Conservation (phyloP, 2,113 vertebrate species). For the Condylura cristata region DNA sequence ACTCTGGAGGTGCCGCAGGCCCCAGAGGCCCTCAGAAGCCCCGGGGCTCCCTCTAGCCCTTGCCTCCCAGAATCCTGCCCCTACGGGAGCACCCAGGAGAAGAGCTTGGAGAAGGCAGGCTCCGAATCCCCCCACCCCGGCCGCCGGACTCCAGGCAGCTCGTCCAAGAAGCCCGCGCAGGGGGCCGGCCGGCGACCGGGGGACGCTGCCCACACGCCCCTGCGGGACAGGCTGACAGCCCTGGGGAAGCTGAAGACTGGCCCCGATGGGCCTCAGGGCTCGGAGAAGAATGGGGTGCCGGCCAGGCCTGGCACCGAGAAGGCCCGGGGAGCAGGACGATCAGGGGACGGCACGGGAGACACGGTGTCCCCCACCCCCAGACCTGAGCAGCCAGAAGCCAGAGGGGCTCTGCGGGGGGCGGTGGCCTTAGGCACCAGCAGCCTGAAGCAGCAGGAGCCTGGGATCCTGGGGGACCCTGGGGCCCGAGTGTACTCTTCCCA, state of each 20-base stretch:
- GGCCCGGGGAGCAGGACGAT: constrained; percentile 64
- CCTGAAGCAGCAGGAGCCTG: constrained; percentile 87
- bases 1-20: constrained; percentile 69
- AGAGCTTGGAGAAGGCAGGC: constrained; percentile 64
- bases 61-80: constrained; percentile 63
- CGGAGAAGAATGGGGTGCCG: constrained; percentile 65
- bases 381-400: constrained; percentile 69
- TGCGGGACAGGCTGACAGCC: constrained; percentile 91
- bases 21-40: constrained; percentile 63
- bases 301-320: constrained; percentile 49
- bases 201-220: constrained; percentile 89
- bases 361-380: neutral
- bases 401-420: constrained; percentile 38
- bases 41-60: constrained; percentile 53
- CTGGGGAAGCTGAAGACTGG: constrained; percentile 89
- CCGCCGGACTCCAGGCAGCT: constrained; percentile 77
- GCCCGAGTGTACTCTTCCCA: constrained; percentile 84
- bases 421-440: constrained; percentile 80
- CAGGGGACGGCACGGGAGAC: constrained; percentile 68
- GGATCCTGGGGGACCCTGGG: constrained; percentile 81
- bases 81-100: constrained; percentile 62
- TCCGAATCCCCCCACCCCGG: constrained; percentile 76
- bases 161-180: constrained; percentile 84
- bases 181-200: constrained; percentile 82
- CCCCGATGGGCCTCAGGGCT: constrained; percentile 79